Percentiles rank a stretch among this genome's conserved stretches.
Evolutionary conservation across 2,797 vertebrate genomes (phyloP).

Genomic region (Schizothorax lantsangensis): DNA sequence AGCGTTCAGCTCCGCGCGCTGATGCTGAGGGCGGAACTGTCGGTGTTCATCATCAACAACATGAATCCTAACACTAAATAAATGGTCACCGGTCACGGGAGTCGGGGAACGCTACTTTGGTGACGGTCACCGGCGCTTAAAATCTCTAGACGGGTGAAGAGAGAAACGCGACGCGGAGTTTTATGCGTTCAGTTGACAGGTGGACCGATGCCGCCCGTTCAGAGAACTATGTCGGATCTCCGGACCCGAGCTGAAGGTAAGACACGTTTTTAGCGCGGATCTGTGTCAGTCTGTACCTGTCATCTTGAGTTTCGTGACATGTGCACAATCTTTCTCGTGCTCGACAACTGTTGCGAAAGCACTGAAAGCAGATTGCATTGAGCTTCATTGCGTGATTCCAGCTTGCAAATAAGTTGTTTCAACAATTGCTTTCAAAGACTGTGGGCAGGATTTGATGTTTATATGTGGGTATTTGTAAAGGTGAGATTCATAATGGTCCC

Average conservation of each 20-base stretch:
- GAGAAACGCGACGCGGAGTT: conserved; percentile 56
- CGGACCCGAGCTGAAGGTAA: conserved; percentile 90
- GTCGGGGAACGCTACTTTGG: conserved; percentile 50
- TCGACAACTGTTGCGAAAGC: conserved; percentile 55
- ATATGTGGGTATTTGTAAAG: not conserved
- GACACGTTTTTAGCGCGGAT: conserved; percentile 53
- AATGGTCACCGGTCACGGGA: conserved; percentile 55
- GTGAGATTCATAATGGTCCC: not conserved
- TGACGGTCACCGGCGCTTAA: conserved; percentile 59
- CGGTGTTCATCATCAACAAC: conserved; percentile 47
- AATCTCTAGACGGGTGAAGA: conserved; percentile 63
- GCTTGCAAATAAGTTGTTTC: conserved; percentile 9
- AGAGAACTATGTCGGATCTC: conserved; percentile 92
- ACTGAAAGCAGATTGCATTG: not conserved
- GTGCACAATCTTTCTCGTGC: conserved; percentile 13
- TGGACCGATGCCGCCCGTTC: conserved; percentile 87
- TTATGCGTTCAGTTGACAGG: conserved; percentile 73
- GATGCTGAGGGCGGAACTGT: conserved; percentile 55
- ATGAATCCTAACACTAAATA: conserved; percentile 55
- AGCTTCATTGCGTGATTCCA: not conserved
- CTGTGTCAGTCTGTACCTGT: conserved; percentile 3
- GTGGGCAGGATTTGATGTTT: not conserved
- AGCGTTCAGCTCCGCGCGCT: not conserved
- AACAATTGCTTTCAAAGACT: not conserved
- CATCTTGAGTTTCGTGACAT: conserved; percentile 33